Percentiles rank a stretch among this genome's conserved stretches.
Evolutionary conservation across 2,797 vertebrate species (phyloP).

Genomic region (Octomys mimax): DNA sequence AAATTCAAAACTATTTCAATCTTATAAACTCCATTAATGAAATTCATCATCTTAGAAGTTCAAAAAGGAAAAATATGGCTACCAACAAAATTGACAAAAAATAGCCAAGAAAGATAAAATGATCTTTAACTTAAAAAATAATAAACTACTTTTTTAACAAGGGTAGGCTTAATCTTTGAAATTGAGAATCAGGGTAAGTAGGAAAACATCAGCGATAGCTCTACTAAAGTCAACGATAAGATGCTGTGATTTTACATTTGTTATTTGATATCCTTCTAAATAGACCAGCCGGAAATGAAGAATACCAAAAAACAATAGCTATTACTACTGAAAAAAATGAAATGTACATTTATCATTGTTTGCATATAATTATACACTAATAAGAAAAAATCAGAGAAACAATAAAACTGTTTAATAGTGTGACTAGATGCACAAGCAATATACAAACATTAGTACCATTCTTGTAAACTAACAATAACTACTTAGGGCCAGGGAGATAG

Average conservation of each 20-base stretch:
- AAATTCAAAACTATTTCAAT: constrained; percentile 72
- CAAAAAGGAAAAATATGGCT: constrained; percentile 70
- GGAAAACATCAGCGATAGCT: background rate
- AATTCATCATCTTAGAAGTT: constrained; percentile 71
- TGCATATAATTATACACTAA: background rate
- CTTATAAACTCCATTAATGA: constrained; percentile 74
- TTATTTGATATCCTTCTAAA: constrained; percentile 42
- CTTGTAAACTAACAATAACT: constrained; percentile 26
- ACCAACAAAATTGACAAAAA: constrained; percentile 57
- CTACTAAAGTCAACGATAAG: constrained; percentile 26
- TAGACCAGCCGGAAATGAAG: background rate
- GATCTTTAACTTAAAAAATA: constrained; percentile 34
- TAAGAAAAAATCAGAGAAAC: constrained; percentile 15
- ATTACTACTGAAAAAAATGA: background rate
- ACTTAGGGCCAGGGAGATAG: background rate
- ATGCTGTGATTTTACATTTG: background rate
- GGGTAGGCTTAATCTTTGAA: background rate
- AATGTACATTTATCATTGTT: background rate
- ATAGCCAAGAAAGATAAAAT: constrained; percentile 64
- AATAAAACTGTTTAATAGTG: constrained; percentile 45
- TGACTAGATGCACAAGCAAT: constrained; percentile 13
- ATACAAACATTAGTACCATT: constrained; percentile 34
- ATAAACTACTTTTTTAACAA: constrained; percentile 33
- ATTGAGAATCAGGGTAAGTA: constrained; percentile 44
- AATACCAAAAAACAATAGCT: constrained; percentile 38